These are phyloP conservation scores for Tichodroma muraria DNA, from an alignment of 2,113 vertebrate species.

Conservation along the genomic window DNA sequence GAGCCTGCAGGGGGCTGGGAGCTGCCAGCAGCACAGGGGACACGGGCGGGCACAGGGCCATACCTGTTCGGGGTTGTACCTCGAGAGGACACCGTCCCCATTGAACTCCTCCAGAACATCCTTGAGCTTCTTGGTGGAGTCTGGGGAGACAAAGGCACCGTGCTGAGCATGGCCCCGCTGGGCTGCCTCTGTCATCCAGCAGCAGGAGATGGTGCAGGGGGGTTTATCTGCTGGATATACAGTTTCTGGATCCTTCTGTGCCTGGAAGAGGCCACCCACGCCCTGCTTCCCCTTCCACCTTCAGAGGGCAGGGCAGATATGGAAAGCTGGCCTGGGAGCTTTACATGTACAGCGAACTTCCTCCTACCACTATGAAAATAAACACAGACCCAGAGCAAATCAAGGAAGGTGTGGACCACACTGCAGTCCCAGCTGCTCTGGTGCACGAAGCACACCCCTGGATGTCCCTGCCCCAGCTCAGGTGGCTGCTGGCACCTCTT, in stretches of 20 bases:
- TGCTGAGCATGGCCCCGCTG: not conserved
- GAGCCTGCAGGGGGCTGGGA: not conserved
- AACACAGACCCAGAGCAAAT: not conserved
- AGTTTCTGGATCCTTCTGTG: not conserved
- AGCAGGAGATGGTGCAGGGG: not conserved
- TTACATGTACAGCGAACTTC: not conserved
- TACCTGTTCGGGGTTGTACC: constrained; percentile 89
- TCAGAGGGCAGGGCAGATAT: not conserved
- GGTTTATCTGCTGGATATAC: not conserved
- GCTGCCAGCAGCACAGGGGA: not conserved
- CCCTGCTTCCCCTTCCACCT: not conserved
- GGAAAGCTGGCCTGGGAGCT: not conserved
- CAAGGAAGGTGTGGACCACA: not conserved
- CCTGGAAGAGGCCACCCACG: not conserved
- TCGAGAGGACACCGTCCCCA: constrained; percentile 81
- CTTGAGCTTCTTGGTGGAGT: constrained; percentile 92
- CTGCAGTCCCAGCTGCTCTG: not conserved
- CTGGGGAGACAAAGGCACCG: constrained; percentile 65
- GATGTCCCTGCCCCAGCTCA: fast-evolving
- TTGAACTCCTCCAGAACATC: constrained; percentile 92
- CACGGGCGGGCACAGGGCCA: not conserved
- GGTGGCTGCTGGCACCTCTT: not conserved
- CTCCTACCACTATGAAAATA: not conserved
- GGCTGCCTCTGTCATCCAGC: not conserved
- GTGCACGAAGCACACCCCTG: not conserved